Evolutionary conservation across 2,113 vertebrate genomes (phyloP).

Genomic region (Meles meles): DNA sequence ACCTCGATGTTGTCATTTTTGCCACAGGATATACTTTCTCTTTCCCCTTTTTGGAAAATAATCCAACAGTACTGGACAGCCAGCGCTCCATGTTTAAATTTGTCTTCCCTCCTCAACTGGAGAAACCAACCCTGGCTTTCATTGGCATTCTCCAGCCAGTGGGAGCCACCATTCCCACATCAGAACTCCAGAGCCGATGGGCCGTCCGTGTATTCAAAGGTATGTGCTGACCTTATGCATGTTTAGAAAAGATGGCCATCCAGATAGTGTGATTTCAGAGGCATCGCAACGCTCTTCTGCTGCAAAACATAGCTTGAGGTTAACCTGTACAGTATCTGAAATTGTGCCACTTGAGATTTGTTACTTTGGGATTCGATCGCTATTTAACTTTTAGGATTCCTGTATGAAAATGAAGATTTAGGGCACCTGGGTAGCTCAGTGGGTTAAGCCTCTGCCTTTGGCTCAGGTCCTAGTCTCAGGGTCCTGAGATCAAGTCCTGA

Average conservation of each 20-base stretch:
- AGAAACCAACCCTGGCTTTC: constrained; percentile 82
- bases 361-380: not conserved
- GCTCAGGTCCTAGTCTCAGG: too few species aligned
- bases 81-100: constrained; percentile 80
- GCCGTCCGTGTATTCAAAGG: constrained; percentile 81
- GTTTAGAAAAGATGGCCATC: not conserved
- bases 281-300: not conserved
- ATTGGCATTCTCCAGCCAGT: constrained; percentile 78
- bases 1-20: not conserved
- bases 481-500: too few species aligned
- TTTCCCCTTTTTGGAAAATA: not conserved
- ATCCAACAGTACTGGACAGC: constrained; percentile 45
- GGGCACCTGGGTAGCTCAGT: too few species aligned
- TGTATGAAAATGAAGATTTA: not conserved
- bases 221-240: constrained; percentile 41
- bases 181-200: constrained; percentile 87
- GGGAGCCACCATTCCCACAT: constrained; percentile 79
- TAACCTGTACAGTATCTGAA: not conserved
- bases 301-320: not conserved
- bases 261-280: not conserved
- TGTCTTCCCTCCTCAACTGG: constrained; percentile 80
- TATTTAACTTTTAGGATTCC: not conserved
- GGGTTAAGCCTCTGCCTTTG: too few species aligned
- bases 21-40: constrained; percentile 18
- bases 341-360: not conserved